These are phyloP conservation scores for Caerostris extrusa DNA, from an alignment of 1,140 invertebrate species.

Conservation along the genomic window DNA sequence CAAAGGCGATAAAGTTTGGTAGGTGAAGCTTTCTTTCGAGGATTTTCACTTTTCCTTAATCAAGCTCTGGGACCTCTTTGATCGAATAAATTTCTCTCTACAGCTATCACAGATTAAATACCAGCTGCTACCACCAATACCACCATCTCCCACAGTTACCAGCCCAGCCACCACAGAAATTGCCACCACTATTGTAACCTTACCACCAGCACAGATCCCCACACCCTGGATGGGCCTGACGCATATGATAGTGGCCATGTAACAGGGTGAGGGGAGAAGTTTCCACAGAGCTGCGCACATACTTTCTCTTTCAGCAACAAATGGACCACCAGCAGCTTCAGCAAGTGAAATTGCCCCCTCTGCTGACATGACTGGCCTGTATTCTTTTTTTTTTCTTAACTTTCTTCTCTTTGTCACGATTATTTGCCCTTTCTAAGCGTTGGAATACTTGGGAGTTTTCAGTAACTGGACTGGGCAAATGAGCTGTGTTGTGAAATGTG, in stretches of 20 bases:
- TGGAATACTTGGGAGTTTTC: constrained; percentile 66
- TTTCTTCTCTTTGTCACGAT: constrained; percentile 79
- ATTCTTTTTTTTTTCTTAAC: constrained; percentile 82
- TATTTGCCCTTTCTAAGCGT: constrained; percentile 83
- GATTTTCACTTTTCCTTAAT: constrained; percentile 81
- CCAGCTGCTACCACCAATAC: constrained; percentile 91
- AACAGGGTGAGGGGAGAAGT: constrained; percentile 88
- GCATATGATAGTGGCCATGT: constrained; percentile 97
- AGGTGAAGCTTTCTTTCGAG: constrained; percentile 80
- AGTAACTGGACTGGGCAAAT: constrained; percentile 80
- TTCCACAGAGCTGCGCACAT: constrained; percentile 94
- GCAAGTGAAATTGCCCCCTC: constrained; percentile 82
- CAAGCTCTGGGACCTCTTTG: constrained; percentile 82
- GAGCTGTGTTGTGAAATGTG: constrained; percentile 85
- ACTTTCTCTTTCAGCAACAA: constrained; percentile 83
- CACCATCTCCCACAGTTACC: constrained; percentile 95
- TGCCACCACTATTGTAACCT: constrained; percentile 93
- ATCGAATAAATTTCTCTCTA: constrained; percentile 89
- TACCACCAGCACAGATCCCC: constrained; percentile 91
- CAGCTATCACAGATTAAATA: constrained; percentile 95
- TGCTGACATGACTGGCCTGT: constrained; percentile 67
- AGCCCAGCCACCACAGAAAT: constrained; percentile 92
- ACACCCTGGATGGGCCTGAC: constrained; percentile 93
- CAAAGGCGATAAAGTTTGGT: constrained; percentile 80
- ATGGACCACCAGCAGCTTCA: constrained; percentile 79